phyloP scores from a whole-genome alignment of 2,888 invertebrate genomes.

The Leucozona laternaria region DNA sequence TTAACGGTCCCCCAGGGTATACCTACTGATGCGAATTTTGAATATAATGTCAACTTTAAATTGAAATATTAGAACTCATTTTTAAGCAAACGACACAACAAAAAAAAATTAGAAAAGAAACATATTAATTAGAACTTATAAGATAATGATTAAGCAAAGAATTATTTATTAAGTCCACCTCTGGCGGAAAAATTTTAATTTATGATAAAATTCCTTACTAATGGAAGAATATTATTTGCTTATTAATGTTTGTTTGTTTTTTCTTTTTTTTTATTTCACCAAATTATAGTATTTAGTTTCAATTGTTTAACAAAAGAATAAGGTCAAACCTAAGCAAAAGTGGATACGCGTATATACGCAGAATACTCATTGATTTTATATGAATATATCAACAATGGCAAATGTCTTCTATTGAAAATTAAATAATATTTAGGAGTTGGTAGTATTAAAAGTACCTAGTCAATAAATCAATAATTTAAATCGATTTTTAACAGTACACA shows the following conservation, averaged over 20 bases:
- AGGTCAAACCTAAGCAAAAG: neutral
- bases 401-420: too few relatives aligned
- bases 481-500: too few relatives aligned
- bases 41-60: constrained; percentile 27
- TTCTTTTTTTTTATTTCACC: neutral
- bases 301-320: constrained; percentile 8
- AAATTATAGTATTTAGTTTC: constrained; percentile 2
- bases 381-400: too few relatives aligned
- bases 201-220: constrained; percentile 18
- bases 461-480: too few relatives aligned
- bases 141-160: constrained; percentile 14
- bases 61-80: constrained; percentile 8
- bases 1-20: constrained; percentile 12
- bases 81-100: neutral
- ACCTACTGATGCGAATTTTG: constrained; percentile 6
- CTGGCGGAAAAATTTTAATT: constrained; percentile 25
- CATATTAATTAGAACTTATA: constrained; percentile 24
- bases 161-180: constrained; percentile 17
- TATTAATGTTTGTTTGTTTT: neutral
- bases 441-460: too few relatives aligned
- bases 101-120: neutral
- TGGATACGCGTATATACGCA: neutral
- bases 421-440: too few relatives aligned
- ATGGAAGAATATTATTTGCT: neutral
- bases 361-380: neutral